Conservation (phyloP, 2,113 vertebrate genomes). For the Datnioides undecimradiatus region DNA sequence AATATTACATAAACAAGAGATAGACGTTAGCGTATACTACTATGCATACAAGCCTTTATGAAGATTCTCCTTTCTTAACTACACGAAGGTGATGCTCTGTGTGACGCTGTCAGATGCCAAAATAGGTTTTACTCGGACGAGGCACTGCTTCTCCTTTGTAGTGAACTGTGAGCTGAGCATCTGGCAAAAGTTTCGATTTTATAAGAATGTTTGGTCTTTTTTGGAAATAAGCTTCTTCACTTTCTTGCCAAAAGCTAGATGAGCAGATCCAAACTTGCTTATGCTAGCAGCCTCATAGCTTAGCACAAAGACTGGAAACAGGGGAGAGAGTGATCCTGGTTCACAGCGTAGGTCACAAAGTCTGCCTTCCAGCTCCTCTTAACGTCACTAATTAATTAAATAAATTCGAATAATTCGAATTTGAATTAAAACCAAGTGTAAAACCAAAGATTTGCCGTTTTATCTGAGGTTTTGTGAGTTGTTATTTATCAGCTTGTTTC, state of each 20-base stretch:
- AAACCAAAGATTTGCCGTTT: rapidly evolving
- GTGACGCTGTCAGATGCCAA: conserved; percentile 62
- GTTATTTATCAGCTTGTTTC: too few species aligned
- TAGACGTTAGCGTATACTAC: conserved; percentile 47
- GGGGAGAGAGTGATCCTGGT: not conserved
- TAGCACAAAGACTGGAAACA: not conserved
- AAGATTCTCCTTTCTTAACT: conserved; percentile 54
- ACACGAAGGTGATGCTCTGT: conserved; percentile 29
- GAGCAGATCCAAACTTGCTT: not conserved
- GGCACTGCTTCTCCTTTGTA: not conserved
- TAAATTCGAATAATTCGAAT: too few species aligned
- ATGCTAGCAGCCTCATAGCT: not conserved
- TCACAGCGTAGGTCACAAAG: not conserved
- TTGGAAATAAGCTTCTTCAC: not conserved
- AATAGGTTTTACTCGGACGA: conserved; percentile 23
- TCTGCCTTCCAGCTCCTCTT: not conserved
- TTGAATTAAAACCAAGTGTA: too few species aligned
- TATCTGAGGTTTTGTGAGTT: too few species aligned
- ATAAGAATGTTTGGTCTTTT: not conserved
- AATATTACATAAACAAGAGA: conserved; percentile 17
- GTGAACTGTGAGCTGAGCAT: conserved; percentile 24
- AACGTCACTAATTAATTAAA: too few species aligned
- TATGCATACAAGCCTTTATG: conserved; percentile 71
- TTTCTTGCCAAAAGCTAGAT: not conserved
- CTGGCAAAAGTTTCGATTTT: not conserved